Evolutionary conservation across 2,797 vertebrate genomes (phyloP), one percentile per base, ranked within the genome.

Genomic region (Ammospiza maritima): DNA sequence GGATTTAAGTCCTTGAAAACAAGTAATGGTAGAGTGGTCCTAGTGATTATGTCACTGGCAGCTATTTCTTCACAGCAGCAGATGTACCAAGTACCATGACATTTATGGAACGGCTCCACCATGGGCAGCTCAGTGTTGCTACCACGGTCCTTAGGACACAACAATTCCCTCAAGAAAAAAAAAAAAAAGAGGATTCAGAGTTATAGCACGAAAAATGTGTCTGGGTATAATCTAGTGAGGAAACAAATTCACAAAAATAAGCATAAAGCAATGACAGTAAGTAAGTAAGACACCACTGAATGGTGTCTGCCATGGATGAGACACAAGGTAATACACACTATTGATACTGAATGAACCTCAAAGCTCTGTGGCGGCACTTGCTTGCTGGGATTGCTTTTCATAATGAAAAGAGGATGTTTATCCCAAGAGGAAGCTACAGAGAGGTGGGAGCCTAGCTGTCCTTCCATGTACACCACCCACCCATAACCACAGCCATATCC

Each of bases 401-500:
- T 38, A 30, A n/a, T 13, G 13, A 77, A 88, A 69, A 23, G 4
- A n/a, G 86, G 7, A 3, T 20, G 6, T 61, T 89, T 74, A 34
- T 47, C 29, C 16, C 26, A 70, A 66, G 62, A 65, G 6, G 23
- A 78, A 93, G 22, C 22, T 48, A 42, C n/a, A 72, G 30, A 3
- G 9, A 60, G 25, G 21, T 38, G 32, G 44, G 26, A 80, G 26
- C 25, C 42, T 22, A 30, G 48, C 21, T 48, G 48, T 12, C 23
- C 29, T 85, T 84, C 76, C 3, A 2, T 34, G 23, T 54, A 26
- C 17, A 13, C 8, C 13, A 8, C n/a, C 80, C 16, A 23, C n/a
- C 57, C 74, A 40, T 21, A 23, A 6, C 21, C 65, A 19, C 2
- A 0, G 1, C 40, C 22, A 26, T 56, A 71, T 50, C 0, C 0